Percentiles rank a stretch among this genome's conserved stretches.
These are phyloP conservation scores for Sinodicranocentrus sp. DNA, from an alignment of 2,888 invertebrate genomes.

Conservation along the genomic window DNA sequence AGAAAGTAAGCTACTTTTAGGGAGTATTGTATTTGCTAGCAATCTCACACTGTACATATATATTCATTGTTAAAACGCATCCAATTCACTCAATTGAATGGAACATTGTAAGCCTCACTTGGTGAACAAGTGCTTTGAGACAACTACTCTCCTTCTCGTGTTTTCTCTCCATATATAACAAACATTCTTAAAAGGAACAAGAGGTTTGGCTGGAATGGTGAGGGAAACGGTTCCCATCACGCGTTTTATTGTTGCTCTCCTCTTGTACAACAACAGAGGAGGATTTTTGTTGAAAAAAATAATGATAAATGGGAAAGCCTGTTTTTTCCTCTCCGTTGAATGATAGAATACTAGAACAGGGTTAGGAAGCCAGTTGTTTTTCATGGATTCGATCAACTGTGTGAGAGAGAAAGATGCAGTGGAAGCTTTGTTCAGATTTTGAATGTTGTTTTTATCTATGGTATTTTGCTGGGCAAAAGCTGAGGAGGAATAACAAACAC, in stretches of 20 bases:
- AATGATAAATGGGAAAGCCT: slow-evolving; percentile 54
- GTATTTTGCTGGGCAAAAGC: no score
- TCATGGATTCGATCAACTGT: slow-evolving; percentile 50
- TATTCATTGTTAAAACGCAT: background rate
- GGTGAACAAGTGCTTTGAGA: no score
- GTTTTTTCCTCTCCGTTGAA: slow-evolving; percentile 25
- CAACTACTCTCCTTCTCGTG: background rate
- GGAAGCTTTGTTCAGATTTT: background rate
- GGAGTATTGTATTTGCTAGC: background rate
- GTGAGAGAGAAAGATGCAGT: slow-evolving; percentile 41
- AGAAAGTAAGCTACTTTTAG: background rate
- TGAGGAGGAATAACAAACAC: background rate
- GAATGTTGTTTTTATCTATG: background rate
- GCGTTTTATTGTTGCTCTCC: slow-evolving; percentile 34
- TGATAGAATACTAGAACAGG: slow-evolving; percentile 26
- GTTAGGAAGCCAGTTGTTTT: slow-evolving; percentile 43
- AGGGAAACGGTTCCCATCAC: slow-evolving; percentile 43
- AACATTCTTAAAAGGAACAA: background rate
- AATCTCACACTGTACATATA: background rate
- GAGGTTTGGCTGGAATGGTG: slow-evolving; percentile 17
- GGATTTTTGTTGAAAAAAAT: slow-evolving; percentile 33
- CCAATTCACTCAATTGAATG: background rate
- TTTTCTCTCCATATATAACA: background rate
- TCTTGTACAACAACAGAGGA: background rate
- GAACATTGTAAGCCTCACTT: no score